These are phyloP conservation scores for Drosophila varians DNA, from an alignment of 1,140 invertebrate genomes.

Conservation along the genomic window DNA sequence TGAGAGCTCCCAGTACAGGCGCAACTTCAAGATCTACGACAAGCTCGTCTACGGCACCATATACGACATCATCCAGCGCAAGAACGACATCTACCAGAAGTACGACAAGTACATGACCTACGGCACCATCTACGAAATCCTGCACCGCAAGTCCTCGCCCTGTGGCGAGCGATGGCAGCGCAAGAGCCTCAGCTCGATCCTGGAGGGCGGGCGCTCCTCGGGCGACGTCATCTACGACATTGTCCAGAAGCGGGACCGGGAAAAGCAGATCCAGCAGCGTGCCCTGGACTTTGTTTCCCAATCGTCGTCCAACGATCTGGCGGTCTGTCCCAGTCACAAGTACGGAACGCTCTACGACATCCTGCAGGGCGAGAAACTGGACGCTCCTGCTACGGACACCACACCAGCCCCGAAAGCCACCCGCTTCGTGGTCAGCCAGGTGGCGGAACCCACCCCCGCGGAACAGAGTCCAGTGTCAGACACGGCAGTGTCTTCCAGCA, in stretches of 20 bases:
- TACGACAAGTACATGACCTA: slow-evolving; percentile 84
- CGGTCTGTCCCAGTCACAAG: slow-evolving; percentile 43
- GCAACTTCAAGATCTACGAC: slow-evolving; percentile 82
- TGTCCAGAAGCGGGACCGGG: slow-evolving; percentile 54
- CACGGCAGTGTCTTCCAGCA: slow-evolving; percentile 19
- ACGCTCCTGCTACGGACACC: slow-evolving; percentile 20
- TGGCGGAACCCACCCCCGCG: slow-evolving; percentile 51
- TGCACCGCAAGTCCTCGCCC: slow-evolving; percentile 70
- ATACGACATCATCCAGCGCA: slow-evolving; percentile 82
- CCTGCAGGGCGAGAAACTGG: slow-evolving; percentile 74
- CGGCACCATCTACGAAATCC: slow-evolving; percentile 83
- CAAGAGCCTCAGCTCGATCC: slow-evolving; percentile 71
- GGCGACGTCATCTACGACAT: slow-evolving; percentile 77
- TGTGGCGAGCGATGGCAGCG: slow-evolving; percentile 65
- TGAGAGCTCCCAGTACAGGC: slow-evolving; percentile 50
- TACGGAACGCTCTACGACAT: slow-evolving; percentile 83
- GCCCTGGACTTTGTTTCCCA: background rate
- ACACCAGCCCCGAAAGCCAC: slow-evolving; percentile 33
- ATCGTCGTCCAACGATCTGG: background rate
- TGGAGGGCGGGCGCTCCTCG: slow-evolving; percentile 44
- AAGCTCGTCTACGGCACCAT: slow-evolving; percentile 82
- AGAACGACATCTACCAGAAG: slow-evolving; percentile 83
- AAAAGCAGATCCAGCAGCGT: slow-evolving; percentile 28
- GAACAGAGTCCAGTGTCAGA: slow-evolving; percentile 12
- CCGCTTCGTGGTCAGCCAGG: slow-evolving; percentile 79